Conservation (phyloP, 2,888 invertebrate genomes). For the Schizotus pectinicornis region DNA sequence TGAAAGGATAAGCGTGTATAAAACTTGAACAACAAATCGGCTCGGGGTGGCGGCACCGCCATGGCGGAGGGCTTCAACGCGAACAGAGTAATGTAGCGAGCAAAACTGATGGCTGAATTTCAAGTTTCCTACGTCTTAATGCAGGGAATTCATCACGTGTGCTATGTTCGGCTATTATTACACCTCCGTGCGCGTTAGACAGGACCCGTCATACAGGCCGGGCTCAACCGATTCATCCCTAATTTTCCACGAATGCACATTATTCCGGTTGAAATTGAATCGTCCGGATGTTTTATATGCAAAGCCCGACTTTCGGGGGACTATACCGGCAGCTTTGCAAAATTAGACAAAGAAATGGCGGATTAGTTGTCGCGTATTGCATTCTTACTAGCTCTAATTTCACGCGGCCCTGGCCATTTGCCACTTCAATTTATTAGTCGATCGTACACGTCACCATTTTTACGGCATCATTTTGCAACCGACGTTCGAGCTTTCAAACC, state of each 20-base stretch:
- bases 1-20: conserved; percentile 36
- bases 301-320: conserved; percentile 54
- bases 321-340: conserved; percentile 52
- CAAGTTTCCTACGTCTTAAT: conserved; percentile 56
- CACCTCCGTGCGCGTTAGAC: conserved; percentile 15
- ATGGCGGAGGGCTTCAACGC: conserved; percentile 24
- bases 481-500: neutral
- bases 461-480: conserved; percentile 7
- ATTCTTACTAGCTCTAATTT: conserved; percentile 54
- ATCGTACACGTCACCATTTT: conserved; percentile 21
- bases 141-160: conserved; percentile 54
- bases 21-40: conserved; percentile 35
- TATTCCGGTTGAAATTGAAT: conserved; percentile 50
- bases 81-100: conserved; percentile 51
- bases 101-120: conserved; percentile 56
- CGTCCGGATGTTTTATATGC: conserved; percentile 54
- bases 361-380: conserved; percentile 56
- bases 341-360: conserved; percentile 57
- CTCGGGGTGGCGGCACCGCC: conserved; percentile 15
- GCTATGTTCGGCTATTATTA: conserved; percentile 49
- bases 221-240: conserved; percentile 25
- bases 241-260: conserved; percentile 33
- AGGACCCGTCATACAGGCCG: conserved; percentile 16
- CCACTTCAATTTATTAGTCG: conserved; percentile 50
- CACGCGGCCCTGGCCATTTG: conserved; percentile 53